These are phyloP conservation scores for Gnathonemus longibarbis DNA, from an alignment of 2,113 vertebrate genomes.

Conservation along the genomic window DNA sequence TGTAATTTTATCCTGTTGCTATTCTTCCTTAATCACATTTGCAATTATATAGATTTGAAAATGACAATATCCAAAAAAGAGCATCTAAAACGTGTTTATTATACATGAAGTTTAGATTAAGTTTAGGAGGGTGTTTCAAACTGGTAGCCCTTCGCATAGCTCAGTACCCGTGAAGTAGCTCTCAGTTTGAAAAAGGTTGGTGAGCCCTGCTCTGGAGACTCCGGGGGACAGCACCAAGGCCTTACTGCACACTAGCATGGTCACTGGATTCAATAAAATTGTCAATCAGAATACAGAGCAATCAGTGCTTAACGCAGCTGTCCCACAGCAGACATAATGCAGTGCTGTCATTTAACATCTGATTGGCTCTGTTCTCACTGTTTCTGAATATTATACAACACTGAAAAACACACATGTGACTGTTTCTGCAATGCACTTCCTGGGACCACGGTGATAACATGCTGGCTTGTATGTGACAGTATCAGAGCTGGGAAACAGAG, in stretches of 20 bases:
- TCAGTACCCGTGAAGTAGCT: too few relatives aligned
- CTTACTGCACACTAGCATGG: background rate
- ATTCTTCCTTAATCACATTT: too few relatives aligned
- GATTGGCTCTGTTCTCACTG: background rate
- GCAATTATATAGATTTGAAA: too few relatives aligned
- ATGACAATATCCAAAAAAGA: too few relatives aligned
- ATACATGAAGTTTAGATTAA: too few relatives aligned
- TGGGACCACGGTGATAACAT: background rate
- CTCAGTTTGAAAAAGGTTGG: too few relatives aligned
- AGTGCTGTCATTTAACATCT: constrained; percentile 7
- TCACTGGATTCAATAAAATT: background rate
- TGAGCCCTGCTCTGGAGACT: background rate
- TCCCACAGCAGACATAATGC: constrained; percentile 13
- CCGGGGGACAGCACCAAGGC: background rate
- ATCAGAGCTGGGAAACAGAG: too few relatives aligned
- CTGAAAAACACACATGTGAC: background rate
- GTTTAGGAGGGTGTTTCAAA: too few relatives aligned
- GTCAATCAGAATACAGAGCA: background rate
- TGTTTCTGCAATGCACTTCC: background rate
- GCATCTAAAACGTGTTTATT: too few relatives aligned
- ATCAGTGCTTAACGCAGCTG: background rate
- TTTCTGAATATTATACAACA: background rate
- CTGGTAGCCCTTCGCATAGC: too few relatives aligned
- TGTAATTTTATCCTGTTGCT: too few relatives aligned
- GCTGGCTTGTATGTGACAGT: background rate